Conservation (phyloP, 2,797 vertebrate species). For the Cichlasoma orientale region DNA sequence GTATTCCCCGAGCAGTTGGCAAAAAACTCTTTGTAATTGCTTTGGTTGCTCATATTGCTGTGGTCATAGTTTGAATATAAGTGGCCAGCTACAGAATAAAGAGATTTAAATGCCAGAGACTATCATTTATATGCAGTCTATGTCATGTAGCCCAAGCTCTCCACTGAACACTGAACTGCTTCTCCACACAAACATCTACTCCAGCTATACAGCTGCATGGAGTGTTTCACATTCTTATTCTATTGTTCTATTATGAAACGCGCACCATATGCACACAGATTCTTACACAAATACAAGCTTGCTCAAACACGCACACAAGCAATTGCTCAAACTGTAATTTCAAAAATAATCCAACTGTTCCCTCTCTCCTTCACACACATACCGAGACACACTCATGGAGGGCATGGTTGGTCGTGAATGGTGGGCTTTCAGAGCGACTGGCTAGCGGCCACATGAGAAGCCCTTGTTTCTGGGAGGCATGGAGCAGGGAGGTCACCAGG, state of each 20-base stretch:
- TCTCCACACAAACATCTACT: conserved; percentile 3
- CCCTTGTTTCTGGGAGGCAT: conserved; percentile 71
- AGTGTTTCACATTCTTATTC: conserved; percentile 37
- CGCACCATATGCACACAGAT: not conserved
- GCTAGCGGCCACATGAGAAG: conserved; percentile 73
- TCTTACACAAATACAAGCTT: not conserved
- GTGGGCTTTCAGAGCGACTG: conserved; percentile 72
- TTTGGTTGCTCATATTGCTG: not conserved
- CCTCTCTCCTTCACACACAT: conserved; percentile 32
- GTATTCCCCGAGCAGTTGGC: too few relatives aligned
- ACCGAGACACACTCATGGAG: conserved; percentile 39
- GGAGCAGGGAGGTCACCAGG: conserved; percentile 73
- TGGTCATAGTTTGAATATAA: not conserved
- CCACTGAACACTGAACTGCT: conserved; percentile 32
- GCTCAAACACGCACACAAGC: conserved; percentile 19
- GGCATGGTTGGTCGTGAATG: conserved; percentile 60
- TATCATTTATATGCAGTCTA: not conserved
- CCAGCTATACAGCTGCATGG: conserved; percentile 1
- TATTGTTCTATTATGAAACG: not conserved
- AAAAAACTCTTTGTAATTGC: not conserved
- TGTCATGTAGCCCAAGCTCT: conserved; percentile 26
- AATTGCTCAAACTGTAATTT: conserved; percentile 70
- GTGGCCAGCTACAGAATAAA: not conserved
- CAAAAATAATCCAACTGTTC: conserved; percentile 57
- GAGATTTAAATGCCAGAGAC: not conserved